Percentiles rank a stretch among this genome's conserved stretches.
Evolutionary conservation across 2,113 vertebrate species (phyloP).

Genomic region (Leptosomus discolor): DNA sequence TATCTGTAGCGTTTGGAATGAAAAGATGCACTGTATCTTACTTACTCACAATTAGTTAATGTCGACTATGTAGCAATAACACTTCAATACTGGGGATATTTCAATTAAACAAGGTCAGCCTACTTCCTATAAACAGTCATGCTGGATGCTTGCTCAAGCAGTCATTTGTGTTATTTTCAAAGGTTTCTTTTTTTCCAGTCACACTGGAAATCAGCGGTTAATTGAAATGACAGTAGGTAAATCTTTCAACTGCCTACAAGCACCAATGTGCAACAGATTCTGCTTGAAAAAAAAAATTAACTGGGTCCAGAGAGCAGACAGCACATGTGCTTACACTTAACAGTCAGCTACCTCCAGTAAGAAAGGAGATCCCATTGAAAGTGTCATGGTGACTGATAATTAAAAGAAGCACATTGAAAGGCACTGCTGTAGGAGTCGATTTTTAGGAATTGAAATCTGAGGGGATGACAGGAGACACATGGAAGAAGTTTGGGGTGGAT

Average conservation of each 20-base stretch:
- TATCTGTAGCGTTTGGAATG: neutral
- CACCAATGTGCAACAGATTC: neutral
- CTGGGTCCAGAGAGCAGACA: neutral
- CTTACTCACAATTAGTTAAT: neutral
- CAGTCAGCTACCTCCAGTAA: neutral
- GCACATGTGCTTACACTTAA: neutral
- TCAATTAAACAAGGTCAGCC: neutral
- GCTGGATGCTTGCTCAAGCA: neutral
- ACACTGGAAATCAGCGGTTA: neutral
- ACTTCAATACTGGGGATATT: neutral
- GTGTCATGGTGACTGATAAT: neutral
- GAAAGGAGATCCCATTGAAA: neutral
- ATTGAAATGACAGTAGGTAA: neutral
- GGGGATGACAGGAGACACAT: neutral
- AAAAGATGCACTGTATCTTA: neutral
- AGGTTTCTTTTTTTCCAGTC: neutral
- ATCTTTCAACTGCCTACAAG: neutral
- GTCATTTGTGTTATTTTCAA: neutral
- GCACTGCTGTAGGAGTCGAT: neutral
- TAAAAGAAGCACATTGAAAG: neutral
- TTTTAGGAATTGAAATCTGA: neutral
- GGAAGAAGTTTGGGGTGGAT: neutral
- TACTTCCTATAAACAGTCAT: neutral
- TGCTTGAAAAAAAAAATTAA: neutral
- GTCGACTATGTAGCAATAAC: neutral